Evolutionary conservation across 2,888 invertebrate genomes (phyloP).

Genomic region (Spilosoma lubricipeda): DNA sequence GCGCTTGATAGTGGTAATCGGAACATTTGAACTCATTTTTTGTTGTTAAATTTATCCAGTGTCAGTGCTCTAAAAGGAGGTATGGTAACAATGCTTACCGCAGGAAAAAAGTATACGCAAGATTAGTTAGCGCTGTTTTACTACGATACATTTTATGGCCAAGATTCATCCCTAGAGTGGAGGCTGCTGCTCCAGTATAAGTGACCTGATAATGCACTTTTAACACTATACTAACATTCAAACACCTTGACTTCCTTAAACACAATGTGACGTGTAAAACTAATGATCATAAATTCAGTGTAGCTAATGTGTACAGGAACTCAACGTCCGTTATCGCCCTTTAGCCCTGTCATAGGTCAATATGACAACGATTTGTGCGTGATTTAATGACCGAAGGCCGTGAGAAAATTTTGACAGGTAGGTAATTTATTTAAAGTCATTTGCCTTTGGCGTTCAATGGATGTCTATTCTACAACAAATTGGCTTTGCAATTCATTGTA

Average conservation of each 20-base stretch:
- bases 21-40: too few species aligned
- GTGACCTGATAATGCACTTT: neutral
- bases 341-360: slow-evolving; percentile 57
- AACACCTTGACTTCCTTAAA: slow-evolving; percentile 17
- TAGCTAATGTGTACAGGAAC: slow-evolving; percentile 64
- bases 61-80: too few species aligned
- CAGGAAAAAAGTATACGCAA: neutral
- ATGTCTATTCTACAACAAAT: neutral
- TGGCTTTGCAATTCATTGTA: too few species aligned
- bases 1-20: too few species aligned
- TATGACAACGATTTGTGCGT: slow-evolving; percentile 63
- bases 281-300: slow-evolving; percentile 34
- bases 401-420: slow-evolving; percentile 59
- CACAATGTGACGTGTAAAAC: slow-evolving; percentile 40
- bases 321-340: slow-evolving; percentile 69
- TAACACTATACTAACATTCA: neutral
- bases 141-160: neutral
- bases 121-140: neutral
- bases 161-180: neutral
- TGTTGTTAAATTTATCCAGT: too few species aligned
- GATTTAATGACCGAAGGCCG: slow-evolving; percentile 68
- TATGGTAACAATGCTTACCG: neutral
- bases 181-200: neutral
- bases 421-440: slow-evolving; percentile 13
- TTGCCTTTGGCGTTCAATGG: neutral